Evolutionary conservation across 2,888 invertebrate genomes (phyloP).

Genomic region (Labia minor): DNA sequence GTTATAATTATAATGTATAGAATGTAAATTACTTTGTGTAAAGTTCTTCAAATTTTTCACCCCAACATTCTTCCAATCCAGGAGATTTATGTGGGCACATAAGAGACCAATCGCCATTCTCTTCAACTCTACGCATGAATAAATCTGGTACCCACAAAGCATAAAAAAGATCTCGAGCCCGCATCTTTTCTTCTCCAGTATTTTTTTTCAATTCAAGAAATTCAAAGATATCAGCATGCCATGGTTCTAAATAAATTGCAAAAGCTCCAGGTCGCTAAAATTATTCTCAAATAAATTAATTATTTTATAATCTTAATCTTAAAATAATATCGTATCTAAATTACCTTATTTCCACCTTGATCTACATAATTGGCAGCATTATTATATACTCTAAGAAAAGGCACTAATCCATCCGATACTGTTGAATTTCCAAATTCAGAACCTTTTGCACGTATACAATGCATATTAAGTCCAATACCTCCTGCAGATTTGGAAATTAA

Average conservation of each 20-base stretch:
- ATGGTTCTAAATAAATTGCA: slow-evolving; percentile 53
- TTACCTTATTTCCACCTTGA: slow-evolving; percentile 85
- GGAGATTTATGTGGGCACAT: slow-evolving; percentile 50
- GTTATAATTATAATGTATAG: not conserved
- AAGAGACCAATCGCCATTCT: slow-evolving; percentile 45
- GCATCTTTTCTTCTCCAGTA: slow-evolving; percentile 47
- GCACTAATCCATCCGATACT: slow-evolving; percentile 50
- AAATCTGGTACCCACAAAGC: slow-evolving; percentile 53
- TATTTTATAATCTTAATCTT: too few relatives aligned
- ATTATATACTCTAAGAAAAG: slow-evolving; percentile 50
- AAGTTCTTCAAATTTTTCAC: not conserved
- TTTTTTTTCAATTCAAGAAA: slow-evolving; percentile 50
- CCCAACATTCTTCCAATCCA: slow-evolving; percentile 39
- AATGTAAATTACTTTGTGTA: slow-evolving; percentile 26
- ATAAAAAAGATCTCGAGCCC: slow-evolving; percentile 51
- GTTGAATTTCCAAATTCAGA: slow-evolving; percentile 50
- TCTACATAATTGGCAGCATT: slow-evolving; percentile 79
- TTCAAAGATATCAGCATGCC: slow-evolving; percentile 52
- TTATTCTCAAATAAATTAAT: too few relatives aligned
- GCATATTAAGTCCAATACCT: slow-evolving; percentile 51
- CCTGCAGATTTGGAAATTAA: slow-evolving; percentile 51
- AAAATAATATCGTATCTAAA: too few relatives aligned
- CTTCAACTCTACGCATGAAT: slow-evolving; percentile 48
- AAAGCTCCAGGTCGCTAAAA: slow-evolving; percentile 37
- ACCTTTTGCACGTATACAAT: slow-evolving; percentile 47